phyloP scores from a whole-genome alignment of 2,113 vertebrate species.

The Megaleporinus macrocephalus region DNA sequence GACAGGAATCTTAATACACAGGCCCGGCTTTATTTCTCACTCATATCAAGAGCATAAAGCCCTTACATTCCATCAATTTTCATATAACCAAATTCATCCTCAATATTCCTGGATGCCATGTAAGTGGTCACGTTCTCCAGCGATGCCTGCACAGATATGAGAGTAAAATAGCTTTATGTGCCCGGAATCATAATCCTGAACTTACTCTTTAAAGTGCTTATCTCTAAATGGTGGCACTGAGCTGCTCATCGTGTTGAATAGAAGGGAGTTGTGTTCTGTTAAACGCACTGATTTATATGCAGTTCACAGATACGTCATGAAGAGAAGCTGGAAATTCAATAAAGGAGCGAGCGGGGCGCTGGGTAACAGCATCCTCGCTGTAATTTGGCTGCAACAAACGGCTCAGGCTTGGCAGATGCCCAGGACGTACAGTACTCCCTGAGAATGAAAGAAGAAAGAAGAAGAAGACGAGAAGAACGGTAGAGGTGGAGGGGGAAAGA shows the following conservation, averaged over 20 bases:
- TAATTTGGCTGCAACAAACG: constrained; percentile 29
- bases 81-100: constrained; percentile 10
- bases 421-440: constrained; percentile 18
- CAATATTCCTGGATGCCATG: constrained; percentile 12
- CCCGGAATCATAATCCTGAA: constrained; percentile 23
- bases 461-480: neutral
- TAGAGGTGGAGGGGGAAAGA: neutral
- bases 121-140: constrained; percentile 21
- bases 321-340: constrained; percentile 30
- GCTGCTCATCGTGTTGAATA: constrained; percentile 12
- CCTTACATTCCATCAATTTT: neutral
- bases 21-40: constrained; percentile 30
- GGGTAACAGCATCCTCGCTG: constrained; percentile 49
- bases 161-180: constrained; percentile 18
- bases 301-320: constrained; percentile 28
- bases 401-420: constrained; percentile 20
- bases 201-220: constrained; percentile 19
- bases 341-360: constrained; percentile 5
- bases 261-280: constrained; percentile 19
- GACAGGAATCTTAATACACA: constrained; percentile 29
- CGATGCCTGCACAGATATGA: constrained; percentile 24
- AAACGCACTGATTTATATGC: constrained; percentile 34
- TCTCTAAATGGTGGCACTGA: constrained; percentile 21
- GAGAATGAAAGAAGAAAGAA: constrained; percentile 19
- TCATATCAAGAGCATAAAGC: constrained; percentile 20